A percentile compares a stretch with the other conserved stretches of the same genome.
Evolutionary conservation across 2,113 vertebrate species (phyloP).

Genomic region (Neofelis nebulosa): DNA sequence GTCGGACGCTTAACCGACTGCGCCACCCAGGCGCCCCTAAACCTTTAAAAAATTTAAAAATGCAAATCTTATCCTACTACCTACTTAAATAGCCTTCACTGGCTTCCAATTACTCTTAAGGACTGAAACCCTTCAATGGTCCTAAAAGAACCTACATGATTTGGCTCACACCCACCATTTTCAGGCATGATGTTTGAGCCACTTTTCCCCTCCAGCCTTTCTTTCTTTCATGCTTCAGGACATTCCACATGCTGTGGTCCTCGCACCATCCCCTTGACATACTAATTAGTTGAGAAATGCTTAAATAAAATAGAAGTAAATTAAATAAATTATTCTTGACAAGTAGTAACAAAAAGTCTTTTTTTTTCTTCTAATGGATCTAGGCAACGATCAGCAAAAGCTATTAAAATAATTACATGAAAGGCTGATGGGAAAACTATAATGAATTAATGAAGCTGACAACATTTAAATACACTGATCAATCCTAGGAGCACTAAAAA

Average conservation of each 20-base stretch:
- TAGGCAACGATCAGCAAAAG: background rate
- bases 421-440: background rate
- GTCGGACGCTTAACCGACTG: too few species aligned
- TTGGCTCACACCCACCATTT: background rate
- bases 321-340: background rate
- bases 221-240: background rate
- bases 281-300: background rate
- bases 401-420: background rate
- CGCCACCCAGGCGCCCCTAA: too few species aligned
- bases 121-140: background rate
- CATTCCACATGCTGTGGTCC: background rate
- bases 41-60: background rate
- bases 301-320: constrained; percentile 20
- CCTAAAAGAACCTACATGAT: background rate
- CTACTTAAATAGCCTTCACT: background rate
- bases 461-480: background rate
- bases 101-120: constrained; percentile 16
- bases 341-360: background rate
- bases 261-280: background rate
- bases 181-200: background rate
- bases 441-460: background rate
- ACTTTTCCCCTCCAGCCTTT: background rate
- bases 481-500: background rate
- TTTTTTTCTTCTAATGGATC: background rate
- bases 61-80: background rate